Evolutionary conservation across 2,888 invertebrate species (phyloP), one percentile per base, ranked within the genome.

Genomic region (Rhogogaster chlorosoma): DNA sequence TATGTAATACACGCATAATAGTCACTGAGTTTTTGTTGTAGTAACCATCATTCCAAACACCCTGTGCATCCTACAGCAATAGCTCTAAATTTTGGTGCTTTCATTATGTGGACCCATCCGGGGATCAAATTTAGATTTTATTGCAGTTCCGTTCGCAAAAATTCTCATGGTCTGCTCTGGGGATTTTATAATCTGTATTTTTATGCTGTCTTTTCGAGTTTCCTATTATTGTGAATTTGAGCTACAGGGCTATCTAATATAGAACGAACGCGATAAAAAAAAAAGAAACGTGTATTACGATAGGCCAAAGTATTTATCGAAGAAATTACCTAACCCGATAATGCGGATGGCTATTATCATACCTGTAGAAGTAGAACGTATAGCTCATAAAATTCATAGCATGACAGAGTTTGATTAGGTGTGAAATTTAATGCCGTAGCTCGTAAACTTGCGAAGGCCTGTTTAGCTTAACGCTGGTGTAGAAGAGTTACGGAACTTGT

Each of bases 361-460:
- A 78, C 57, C 57, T 78, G 49, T 78, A 78, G 32, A 36, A n/a
- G 29, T 36, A 61, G 61, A 61, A 61, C 61, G 61, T 42, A 42
- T 61, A 61, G 36, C 80, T 80, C 80, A 36, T 80, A 61, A 61
- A 77, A 80, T 61, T 61, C 22, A 9, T 32, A 53, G 49, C 49
- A 80, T 61, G 61, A 61, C 61, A 15, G 57, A 61, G 38, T 80
- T 80, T 36, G 80, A 80, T 80, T 80, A 38, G 36, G 80, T 80
- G 80, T 80, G 80, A 80, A 80, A 61, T 80, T 80, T 32, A 6
- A 22, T 80, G 38, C 36, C 80, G 10, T 15, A 4, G 57, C 57
- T 36, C 61, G 57, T 80, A 61, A 80, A 80, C 10, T 57, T 26
- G n/a, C 22, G 9, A 36, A 53, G 36, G 12, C n/a, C 36, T 61